Base-by-base conservation (phyloP, 2,888 invertebrate genomes). In the Fabriciana adippe region DNA sequence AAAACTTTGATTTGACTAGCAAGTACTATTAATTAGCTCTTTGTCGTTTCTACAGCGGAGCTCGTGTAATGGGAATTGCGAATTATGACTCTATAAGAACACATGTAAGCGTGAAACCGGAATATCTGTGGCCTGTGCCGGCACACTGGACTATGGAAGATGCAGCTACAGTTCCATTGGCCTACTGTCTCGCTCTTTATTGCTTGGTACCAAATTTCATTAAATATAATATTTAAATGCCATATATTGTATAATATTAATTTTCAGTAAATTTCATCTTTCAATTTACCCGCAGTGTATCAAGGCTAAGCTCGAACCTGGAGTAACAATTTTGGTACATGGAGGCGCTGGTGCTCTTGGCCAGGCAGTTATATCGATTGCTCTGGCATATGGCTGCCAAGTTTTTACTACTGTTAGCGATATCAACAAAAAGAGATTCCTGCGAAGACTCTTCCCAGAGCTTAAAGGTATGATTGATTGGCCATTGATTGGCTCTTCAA, bases 81-180 rank as follows among this genome's bases (percentile, higher is more conserved):
- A 75, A 79, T 0, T 70, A 75, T 15, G 88, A 94, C 45, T 93
- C 95, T 6, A 81, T 94, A 26, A 92, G 95, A 3, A 93, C 93
- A 6, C 80, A 89, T 50, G 92, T 95, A 11, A 85, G 84, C 55
- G 93, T 92, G 6, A 89, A 93, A 71, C 82, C 85, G 0, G 81
- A 90, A 55, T 81, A 94, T 67, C 74, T 87, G 50, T 97, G 96
- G 96, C 92, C 94, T 3, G 91, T 97, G 11, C 96, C 97, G 0
- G 88, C 93, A 0, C 79, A 90, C 21, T 97, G 96, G 96, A 93
- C 92, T 3, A 79, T 96, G 26, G 94, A 95, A 78, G 95, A 97
- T 68, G 97, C 96, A 1, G 95, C 96, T 6, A 95, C 96, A 0
- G 94, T 96, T 0, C 97, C 97, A 0, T 94, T 96, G 41, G 95